phyloP scores from a whole-genome alignment of 53 echinoderm and acorn worm species.

The Paelopatides confundens region DNA sequence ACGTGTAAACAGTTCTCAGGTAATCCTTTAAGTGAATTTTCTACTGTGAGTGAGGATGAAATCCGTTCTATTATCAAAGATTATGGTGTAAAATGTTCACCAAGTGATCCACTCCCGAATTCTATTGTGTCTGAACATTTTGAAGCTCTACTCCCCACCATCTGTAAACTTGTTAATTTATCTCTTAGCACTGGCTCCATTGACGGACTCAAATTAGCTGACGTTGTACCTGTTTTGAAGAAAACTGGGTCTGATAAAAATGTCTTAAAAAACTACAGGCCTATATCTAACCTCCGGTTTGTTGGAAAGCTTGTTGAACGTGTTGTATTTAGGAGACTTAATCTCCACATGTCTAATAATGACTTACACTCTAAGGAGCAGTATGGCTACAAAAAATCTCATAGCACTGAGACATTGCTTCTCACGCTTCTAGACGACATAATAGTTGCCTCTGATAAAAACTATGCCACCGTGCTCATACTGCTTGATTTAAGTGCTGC shows the following conservation, averaged over 20 bases:
- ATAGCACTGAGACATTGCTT: not conserved
- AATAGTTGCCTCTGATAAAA: not conserved
- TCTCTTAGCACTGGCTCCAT: not conserved
- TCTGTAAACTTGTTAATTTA: not conserved
- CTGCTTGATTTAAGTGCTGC: too few relatives aligned
- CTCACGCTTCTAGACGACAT: not conserved
- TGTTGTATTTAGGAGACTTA: not conserved
- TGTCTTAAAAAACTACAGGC: too few relatives aligned
- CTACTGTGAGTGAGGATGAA: not conserved
- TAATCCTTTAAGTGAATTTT: too few relatives aligned
- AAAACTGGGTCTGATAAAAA: too few relatives aligned
- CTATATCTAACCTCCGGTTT: too few relatives aligned
- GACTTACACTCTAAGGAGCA: not conserved
- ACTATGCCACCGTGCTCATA: too few relatives aligned
- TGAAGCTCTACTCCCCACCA: not conserved
- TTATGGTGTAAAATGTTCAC: not conserved
- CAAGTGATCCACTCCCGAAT: not conserved
- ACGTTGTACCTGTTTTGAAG: too few relatives aligned
- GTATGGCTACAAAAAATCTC: not conserved
- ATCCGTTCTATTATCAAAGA: not conserved
- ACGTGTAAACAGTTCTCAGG: too few relatives aligned
- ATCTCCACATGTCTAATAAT: not conserved
- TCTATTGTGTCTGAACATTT: not conserved
- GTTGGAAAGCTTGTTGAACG: not conserved
- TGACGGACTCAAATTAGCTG: not conserved